Evolutionary conservation across 2,888 invertebrate genomes (phyloP).

Genomic region (Lycophotia porphyrea): DNA sequence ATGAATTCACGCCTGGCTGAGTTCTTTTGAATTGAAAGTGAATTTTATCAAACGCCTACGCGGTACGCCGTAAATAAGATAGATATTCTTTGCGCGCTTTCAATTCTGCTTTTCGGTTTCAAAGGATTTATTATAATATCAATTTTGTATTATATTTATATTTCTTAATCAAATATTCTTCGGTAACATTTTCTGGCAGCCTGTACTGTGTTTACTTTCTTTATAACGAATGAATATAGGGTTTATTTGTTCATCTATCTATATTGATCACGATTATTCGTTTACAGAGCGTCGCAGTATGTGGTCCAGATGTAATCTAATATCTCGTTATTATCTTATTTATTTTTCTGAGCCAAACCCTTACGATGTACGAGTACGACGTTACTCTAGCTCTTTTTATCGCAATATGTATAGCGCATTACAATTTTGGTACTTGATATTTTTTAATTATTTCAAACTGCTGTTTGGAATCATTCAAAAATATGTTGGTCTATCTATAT

Average conservation of each 20-base stretch:
- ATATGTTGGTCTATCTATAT: not conserved
- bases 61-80: constrained; percentile 71
- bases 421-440: constrained; percentile 28
- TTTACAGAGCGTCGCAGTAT: constrained; percentile 60
- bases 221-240: constrained; percentile 37
- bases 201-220: constrained; percentile 41
- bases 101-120: constrained; percentile 51
- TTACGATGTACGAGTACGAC: constrained; percentile 36
- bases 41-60: constrained; percentile 73
- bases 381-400: constrained; percentile 49
- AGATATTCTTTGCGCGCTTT: constrained; percentile 65
- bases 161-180: constrained; percentile 26
- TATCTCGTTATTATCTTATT: constrained; percentile 61
- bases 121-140: constrained; percentile 48
- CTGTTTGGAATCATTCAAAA: not conserved
- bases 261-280: constrained; percentile 61
- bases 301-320: constrained; percentile 68
- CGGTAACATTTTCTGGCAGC: constrained; percentile 13
- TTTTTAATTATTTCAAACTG: not conserved
- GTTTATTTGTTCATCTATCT: constrained; percentile 58
- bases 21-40: constrained; percentile 77
- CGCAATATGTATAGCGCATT: constrained; percentile 38
- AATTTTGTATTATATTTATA: constrained; percentile 31
- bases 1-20: constrained; percentile 76
- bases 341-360: constrained; percentile 54